A percentile compares a stretch with the other conserved stretches of the same genome.
Evolutionary conservation across 2,888 invertebrate genomes (phyloP).

Genomic region (Dryocosmus kuriphilus): DNA sequence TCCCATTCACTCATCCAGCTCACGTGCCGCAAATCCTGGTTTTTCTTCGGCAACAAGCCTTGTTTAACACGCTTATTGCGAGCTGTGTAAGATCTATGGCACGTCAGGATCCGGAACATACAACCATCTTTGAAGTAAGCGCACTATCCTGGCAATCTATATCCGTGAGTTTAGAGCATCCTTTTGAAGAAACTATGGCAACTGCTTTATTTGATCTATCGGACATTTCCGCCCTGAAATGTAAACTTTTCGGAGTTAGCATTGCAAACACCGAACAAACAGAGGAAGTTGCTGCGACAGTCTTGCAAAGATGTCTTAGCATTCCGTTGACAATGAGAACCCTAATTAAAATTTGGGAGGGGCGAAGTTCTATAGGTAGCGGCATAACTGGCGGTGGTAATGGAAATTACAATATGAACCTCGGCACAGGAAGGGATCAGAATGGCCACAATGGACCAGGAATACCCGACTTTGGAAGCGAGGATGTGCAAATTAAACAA

Average conservation of each 20-base stretch:
- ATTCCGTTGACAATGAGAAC: conserved; percentile 94
- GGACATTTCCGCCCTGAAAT: conserved; percentile 89
- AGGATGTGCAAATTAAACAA: conserved; percentile 75
- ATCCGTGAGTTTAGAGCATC: conserved; percentile 94
- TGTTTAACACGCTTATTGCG: conserved; percentile 92
- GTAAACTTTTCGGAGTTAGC: conserved; percentile 83
- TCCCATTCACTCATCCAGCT: conserved; percentile 96
- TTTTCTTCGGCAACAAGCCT: conserved; percentile 91
- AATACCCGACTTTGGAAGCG: conserved; percentile 73
- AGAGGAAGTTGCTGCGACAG: conserved; percentile 81
- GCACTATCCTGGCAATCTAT: conserved; percentile 94
- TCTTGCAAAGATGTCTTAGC: conserved; percentile 93
- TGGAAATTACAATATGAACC: conserved; percentile 83
- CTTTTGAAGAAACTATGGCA: conserved; percentile 94
- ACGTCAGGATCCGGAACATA: conserved; percentile 86
- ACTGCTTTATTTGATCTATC: conserved; percentile 93
- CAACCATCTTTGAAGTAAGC: conserved; percentile 95
- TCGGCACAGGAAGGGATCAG: conserved; percentile 80
- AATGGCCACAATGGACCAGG: conserved; percentile 71
- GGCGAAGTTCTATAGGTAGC: conserved; percentile 80
- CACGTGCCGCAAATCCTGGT: conserved; percentile 93
- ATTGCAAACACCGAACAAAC: conserved; percentile 77
- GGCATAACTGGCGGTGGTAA: conserved; percentile 79
- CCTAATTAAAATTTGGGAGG: conserved; percentile 91
- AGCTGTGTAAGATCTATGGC: conserved; percentile 92